Evolutionary conservation across 2,888 invertebrate genomes (phyloP), one percentile per base, ranked within the genome.

Genomic region (Drosophila acutilabella): DNA sequence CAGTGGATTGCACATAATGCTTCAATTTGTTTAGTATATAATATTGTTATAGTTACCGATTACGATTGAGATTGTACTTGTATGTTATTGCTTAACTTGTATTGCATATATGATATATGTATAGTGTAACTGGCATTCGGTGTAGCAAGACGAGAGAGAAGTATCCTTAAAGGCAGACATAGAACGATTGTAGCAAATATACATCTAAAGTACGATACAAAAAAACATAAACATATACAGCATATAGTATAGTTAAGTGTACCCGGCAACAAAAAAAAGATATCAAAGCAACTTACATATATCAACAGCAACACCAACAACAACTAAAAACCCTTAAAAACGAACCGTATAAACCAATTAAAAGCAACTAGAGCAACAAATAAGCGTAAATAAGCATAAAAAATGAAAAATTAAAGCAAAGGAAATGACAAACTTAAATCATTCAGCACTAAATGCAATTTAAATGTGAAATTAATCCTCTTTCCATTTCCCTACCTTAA

Each of bases 361-460:
- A 59, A 60, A n/a, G 33, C 52, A 61, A 59, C 40, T 72, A 71
- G 44, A 61, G 53, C 41, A 42, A 54, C 42, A 47, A 54, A 68
- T 30, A 23, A 23, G 23, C 23, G 33, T 33, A 33, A 33, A 33
- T 11, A 36, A 14, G 54, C 73, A 54, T 57, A 59, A 72, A 64
- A 56, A 74, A 64, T 36, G 13, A 59, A 52, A 58, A 36, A 8
- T 13, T 13, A 72, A 50, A 64, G 13, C n/a, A 50, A 59, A 41
- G 14, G n/a, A 13, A 59, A 50, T 38, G 47, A 48, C 13, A 59
- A 51, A 71, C 64, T 71, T 72, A 78, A 74, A 30, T 82, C 87
- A 82, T 88, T 85, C 60, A 86, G 83, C 86, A 82, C 83, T 64
- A 66, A 75, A 73, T 77, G 88, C 71, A 82, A 83, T 74, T 87